Evolutionary conservation across 2,888 invertebrate species (phyloP).

Genomic region (Frankliniella fusca): DNA sequence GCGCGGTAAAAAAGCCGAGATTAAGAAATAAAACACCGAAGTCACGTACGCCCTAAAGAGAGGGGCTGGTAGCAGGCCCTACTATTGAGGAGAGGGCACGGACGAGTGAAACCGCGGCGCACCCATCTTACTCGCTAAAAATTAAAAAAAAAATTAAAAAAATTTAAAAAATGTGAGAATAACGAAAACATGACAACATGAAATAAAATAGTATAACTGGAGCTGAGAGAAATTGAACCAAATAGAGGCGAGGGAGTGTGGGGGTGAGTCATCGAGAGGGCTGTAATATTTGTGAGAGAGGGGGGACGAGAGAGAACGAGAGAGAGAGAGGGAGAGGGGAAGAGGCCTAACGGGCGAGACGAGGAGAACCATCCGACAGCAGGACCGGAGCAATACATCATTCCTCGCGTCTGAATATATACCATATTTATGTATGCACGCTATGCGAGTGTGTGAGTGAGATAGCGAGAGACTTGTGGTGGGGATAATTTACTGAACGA

Average conservation of each 20-base stretch:
- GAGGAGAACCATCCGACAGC: constrained; percentile 13
- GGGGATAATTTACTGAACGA: no score
- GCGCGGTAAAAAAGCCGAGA: neutral
- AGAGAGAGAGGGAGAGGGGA: neutral
- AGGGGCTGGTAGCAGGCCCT: neutral
- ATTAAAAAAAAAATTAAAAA: no score
- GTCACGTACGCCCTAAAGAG: neutral
- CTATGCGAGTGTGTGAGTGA: neutral
- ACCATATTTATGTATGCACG: constrained; percentile 25
- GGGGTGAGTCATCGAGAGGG: no score
- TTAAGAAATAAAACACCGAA: constrained; percentile 22
- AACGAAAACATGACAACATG: no score
- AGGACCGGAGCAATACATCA: constrained; percentile 13
- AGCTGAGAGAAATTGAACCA: no score
- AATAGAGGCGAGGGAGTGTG: no score
- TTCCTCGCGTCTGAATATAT: constrained; percentile 15
- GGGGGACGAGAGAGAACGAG: neutral
- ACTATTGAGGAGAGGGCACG: neutral
- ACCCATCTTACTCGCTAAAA: neutral
- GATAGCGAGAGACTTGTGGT: neutral
- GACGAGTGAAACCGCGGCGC: neutral
- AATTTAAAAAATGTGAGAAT: no score
- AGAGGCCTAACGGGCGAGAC: constrained; percentile 9
- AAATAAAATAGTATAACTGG: no score
- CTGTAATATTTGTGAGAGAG: no score